Percentiles rank a stretch among this genome's conserved stretches.
phyloP scores from a whole-genome alignment of 2,797 vertebrate species.

The Hippoglossus hippoglossus region DNA sequence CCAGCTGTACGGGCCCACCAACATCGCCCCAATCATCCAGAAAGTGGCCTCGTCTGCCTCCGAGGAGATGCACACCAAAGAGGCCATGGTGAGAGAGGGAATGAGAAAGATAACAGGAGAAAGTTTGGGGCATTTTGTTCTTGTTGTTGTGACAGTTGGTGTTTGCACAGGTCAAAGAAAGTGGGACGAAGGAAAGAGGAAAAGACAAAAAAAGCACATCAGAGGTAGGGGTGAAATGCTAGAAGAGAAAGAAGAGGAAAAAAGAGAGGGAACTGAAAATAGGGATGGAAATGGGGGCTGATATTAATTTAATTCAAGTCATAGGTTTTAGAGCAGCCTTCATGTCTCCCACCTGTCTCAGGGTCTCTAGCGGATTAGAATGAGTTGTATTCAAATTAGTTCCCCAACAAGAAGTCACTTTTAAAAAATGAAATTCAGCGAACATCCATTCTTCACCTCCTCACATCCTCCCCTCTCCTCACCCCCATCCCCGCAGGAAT shows the following conservation, averaged over 20 bases:
- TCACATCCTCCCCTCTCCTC: not conserved
- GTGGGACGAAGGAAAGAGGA: slow-evolving; percentile 25
- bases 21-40: slow-evolving; percentile 99
- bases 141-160: slow-evolving; percentile 33
- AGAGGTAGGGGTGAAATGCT: slow-evolving; percentile 15
- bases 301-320: slow-evolving; percentile 66
- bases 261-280: slow-evolving; percentile 25
- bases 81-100: slow-evolving; percentile 91
- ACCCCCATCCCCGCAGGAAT: slow-evolving; percentile 89
- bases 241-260: not conserved
- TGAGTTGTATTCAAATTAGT: slow-evolving; percentile 74
- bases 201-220: slow-evolving; percentile 28
- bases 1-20: slow-evolving; percentile 97
- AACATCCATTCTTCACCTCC: slow-evolving; percentile 25
- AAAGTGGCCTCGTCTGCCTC: slow-evolving; percentile 98
- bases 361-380: slow-evolving; percentile 53
- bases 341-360: slow-evolving; percentile 38
- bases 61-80: slow-evolving; percentile 97
- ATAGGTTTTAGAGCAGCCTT: slow-evolving; percentile 51
- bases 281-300: slow-evolving; percentile 19
- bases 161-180: slow-evolving; percentile 20
- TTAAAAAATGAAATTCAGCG: slow-evolving; percentile 39
- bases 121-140: not conserved
- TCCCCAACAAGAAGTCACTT: slow-evolving; percentile 45
- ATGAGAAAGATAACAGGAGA: slow-evolving; percentile 12